Evolutionary conservation across 92 coral and sea anemone species (phyloP).

Genomic region (Porites divaricata): DNA sequence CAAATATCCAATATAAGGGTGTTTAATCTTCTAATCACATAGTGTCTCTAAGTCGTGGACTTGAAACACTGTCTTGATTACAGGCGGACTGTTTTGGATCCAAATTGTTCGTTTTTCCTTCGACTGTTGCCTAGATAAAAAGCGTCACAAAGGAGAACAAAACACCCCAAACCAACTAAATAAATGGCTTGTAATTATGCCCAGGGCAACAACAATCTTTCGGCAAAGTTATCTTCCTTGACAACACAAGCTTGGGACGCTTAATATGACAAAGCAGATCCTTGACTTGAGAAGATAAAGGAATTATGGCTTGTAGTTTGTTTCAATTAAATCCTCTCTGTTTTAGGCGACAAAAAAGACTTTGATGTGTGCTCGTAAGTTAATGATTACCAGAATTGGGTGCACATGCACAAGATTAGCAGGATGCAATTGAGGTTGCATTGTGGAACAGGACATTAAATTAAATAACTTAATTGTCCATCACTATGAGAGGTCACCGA

Average conservation of each 20-base stretch:
- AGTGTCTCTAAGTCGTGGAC: background rate
- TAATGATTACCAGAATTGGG: background rate
- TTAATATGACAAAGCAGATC: background rate
- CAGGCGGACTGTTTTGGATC: background rate
- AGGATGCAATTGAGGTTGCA: slow-evolving; percentile 7
- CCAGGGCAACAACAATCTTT: background rate
- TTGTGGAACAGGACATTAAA: slow-evolving; percentile 2
- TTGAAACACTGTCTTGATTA: background rate
- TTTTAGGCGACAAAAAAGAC: too few species aligned
- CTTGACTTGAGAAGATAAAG: background rate
- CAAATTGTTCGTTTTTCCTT: background rate
- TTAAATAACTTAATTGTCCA: slow-evolving; percentile 4
- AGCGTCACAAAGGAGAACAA: background rate
- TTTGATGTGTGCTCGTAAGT: background rate
- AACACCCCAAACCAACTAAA: background rate
- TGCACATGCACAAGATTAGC: background rate
- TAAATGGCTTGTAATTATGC: too few species aligned
- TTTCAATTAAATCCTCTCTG: background rate
- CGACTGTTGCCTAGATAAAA: background rate
- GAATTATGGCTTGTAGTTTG: background rate
- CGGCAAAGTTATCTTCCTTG: background rate
- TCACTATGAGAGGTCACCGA: background rate
- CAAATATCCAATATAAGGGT: slow-evolving; percentile 15
- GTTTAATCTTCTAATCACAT: slow-evolving; percentile 18
- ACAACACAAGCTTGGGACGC: slow-evolving; percentile 1